These are phyloP conservation scores for Dryobotodes eremita DNA, from an alignment of 2,888 invertebrate species.

Conservation along the genomic window DNA sequence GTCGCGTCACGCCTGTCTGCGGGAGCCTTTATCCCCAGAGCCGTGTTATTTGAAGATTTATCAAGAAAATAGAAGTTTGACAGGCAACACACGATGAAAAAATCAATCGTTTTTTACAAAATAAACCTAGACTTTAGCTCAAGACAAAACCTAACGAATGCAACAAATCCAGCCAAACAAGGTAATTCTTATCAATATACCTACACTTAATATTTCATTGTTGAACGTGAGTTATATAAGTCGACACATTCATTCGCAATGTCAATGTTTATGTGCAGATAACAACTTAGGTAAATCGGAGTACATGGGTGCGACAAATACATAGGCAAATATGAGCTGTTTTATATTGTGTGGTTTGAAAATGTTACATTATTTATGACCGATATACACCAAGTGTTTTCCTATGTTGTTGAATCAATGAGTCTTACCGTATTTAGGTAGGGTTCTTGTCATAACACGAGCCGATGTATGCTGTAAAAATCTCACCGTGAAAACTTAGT, in stretches of 20 bases:
- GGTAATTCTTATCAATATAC: constrained; percentile 40
- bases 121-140: constrained; percentile 6
- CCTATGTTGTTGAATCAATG: neutral
- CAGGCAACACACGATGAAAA: neutral
- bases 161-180: constrained; percentile 19
- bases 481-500: too few species aligned
- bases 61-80: neutral
- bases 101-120: neutral
- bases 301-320: constrained; percentile 40
- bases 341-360: constrained; percentile 18
- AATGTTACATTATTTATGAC: constrained; percentile 35
- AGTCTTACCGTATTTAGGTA: neutral
- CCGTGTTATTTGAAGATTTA: neutral
- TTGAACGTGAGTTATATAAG: constrained; percentile 37
- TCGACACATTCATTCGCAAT: constrained; percentile 29
- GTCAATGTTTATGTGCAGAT: constrained; percentile 55
- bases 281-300: constrained; percentile 41
- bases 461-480: too few species aligned
- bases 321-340: constrained; percentile 25
- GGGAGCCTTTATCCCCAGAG: neutral
- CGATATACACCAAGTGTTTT: neutral
- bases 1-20: too few species aligned
- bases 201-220: constrained; percentile 29
- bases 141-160: constrained; percentile 18
- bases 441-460: neutral